Conservation (phyloP, 2,797 vertebrate species). For the Chiroxiphia lanceolata region DNA sequence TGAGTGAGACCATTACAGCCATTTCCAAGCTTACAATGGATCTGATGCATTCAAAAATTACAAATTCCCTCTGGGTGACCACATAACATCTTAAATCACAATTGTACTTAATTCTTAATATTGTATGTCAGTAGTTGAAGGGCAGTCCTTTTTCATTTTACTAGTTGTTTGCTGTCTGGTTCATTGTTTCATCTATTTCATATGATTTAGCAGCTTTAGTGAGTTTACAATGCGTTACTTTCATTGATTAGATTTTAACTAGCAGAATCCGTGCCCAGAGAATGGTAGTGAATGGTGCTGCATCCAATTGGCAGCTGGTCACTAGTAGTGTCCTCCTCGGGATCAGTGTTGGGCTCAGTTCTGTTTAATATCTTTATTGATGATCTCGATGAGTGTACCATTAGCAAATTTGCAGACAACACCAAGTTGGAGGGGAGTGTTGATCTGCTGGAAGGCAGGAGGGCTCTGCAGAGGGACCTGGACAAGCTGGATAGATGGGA, state of each 20-base stretch:
- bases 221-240: not conserved
- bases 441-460: too few relatives aligned
- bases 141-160: not conserved
- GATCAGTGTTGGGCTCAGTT: too few relatives aligned
- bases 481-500: too few relatives aligned
- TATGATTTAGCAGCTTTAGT: not conserved
- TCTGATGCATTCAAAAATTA: not conserved
- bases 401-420: too few relatives aligned
- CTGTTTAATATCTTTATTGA: too few relatives aligned
- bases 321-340: too few relatives aligned
- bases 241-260: not conserved
- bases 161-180: not conserved
- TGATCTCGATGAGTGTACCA: too few relatives aligned
- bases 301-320: too few relatives aligned
- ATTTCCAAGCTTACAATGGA: not conserved
- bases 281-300: too few relatives aligned
- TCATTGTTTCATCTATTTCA: not conserved
- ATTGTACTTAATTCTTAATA: not conserved
- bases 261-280: not conserved
- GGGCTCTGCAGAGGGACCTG: too few relatives aligned
- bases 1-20: not conserved
- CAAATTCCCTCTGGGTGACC: not conserved
- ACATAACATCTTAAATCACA: not conserved
- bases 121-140: not conserved
- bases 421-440: too few relatives aligned